These are phyloP conservation scores for Eupithecia inturbata DNA, from an alignment of 2,888 invertebrate species.

Conservation along the genomic window DNA sequence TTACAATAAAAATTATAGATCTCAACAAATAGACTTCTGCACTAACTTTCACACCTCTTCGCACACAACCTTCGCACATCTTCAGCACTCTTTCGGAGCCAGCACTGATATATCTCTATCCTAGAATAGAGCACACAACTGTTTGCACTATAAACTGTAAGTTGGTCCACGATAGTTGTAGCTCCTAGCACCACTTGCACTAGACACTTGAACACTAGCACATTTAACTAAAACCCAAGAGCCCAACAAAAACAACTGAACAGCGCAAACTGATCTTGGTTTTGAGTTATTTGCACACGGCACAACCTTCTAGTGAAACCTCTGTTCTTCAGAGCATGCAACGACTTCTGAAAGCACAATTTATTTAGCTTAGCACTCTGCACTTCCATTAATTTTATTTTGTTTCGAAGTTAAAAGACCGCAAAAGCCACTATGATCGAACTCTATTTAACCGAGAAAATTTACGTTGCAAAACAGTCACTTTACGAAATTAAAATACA, in stretches of 20 bases:
- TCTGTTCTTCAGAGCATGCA: constrained; percentile 53
- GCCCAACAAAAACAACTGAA: constrained; percentile 52
- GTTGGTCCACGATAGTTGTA: constrained; percentile 74
- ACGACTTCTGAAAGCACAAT: constrained; percentile 49
- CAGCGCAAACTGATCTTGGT: constrained; percentile 53
- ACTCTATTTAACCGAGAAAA: constrained; percentile 63
- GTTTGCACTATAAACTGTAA: constrained; percentile 75
- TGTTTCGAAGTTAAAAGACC: constrained; percentile 57
- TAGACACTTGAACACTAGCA: constrained; percentile 70
- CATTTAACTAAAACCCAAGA: constrained; percentile 71
- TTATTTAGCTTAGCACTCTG: constrained; percentile 46
- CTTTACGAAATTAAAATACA: constrained; percentile 83
- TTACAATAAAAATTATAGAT: constrained; percentile 64
- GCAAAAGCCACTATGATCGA: constrained; percentile 58
- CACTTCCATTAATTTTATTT: constrained; percentile 49
- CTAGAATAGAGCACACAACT: constrained; percentile 75
- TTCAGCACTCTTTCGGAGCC: constrained; percentile 71
- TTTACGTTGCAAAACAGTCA: constrained; percentile 79
- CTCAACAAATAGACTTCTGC: constrained; percentile 75
- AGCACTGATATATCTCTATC: constrained; percentile 75
- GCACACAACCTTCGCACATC: constrained; percentile 79
- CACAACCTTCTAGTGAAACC: constrained; percentile 41
- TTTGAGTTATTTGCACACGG: constrained; percentile 49
- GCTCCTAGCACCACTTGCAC: constrained; percentile 73
- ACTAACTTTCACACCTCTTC: constrained; percentile 78